A percentile compares a stretch with the other conserved stretches of the same genome.
phyloP scores from a whole-genome alignment of 2,888 invertebrate genomes.

The Pelosia muscerda region DNA sequence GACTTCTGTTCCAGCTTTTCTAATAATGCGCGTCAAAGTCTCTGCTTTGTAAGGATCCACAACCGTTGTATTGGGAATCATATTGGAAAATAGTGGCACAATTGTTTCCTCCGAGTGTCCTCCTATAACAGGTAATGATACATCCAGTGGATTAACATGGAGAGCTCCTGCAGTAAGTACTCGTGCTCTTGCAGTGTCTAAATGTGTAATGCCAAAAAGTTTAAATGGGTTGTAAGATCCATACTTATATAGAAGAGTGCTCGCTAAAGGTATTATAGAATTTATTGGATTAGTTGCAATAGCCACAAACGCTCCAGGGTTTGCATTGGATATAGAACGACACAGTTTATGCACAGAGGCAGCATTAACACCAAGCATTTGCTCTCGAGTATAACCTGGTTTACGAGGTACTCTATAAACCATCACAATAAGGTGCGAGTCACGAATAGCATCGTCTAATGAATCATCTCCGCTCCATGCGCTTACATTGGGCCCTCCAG shows the following conservation, averaged over 20 bases:
- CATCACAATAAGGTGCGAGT: constrained; percentile 66
- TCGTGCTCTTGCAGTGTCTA: constrained; percentile 65
- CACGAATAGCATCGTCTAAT: constrained; percentile 56
- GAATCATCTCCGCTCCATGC: constrained; percentile 54
- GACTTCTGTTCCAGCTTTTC: constrained; percentile 67
- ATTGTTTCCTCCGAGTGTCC: constrained; percentile 74
- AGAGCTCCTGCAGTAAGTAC: constrained; percentile 59
- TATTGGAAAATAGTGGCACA: constrained; percentile 71
- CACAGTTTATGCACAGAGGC: constrained; percentile 63
- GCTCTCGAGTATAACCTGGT: constrained; percentile 56
- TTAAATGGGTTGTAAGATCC: constrained; percentile 68
- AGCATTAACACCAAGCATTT: constrained; percentile 68
- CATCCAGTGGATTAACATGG: constrained; percentile 54
- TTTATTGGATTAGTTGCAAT: constrained; percentile 73
- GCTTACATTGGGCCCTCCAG: constrained; percentile 60
- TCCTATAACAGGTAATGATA: constrained; percentile 70
- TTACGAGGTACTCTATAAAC: constrained; percentile 60
- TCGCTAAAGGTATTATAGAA: constrained; percentile 70
- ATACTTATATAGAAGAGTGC: constrained; percentile 61
- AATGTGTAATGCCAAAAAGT: constrained; percentile 71
- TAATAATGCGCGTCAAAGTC: constrained; percentile 65
- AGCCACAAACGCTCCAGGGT: constrained; percentile 67
- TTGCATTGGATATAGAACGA: constrained; percentile 61
- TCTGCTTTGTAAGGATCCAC: constrained; percentile 61
- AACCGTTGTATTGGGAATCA: constrained; percentile 53